These are phyloP conservation scores for Trichonephila clavata DNA, from an alignment of 1,140 invertebrate genomes.

Conservation along the genomic window DNA sequence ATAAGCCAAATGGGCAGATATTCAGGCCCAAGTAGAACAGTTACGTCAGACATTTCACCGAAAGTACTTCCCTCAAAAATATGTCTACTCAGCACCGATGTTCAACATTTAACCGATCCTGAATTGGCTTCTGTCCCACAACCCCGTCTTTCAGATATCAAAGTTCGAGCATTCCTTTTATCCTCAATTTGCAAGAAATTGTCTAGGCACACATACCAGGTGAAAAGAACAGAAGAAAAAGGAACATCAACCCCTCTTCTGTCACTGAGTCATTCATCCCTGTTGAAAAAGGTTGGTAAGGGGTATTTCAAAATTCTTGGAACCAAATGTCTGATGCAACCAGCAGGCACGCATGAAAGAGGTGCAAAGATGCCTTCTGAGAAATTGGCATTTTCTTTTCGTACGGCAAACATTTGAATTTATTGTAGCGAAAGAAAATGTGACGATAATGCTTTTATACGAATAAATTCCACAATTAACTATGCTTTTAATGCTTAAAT, in stretches of 20 bases:
- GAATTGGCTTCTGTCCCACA: constrained; percentile 13
- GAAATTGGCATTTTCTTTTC: too few species aligned
- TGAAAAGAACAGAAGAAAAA: neutral
- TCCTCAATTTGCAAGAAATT: neutral
- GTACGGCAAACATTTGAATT: too few species aligned
- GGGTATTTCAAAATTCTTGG: too few species aligned
- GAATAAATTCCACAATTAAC: too few species aligned
- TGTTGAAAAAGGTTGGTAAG: neutral
- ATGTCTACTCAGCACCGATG: constrained; percentile 64
- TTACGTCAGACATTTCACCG: constrained; percentile 57
- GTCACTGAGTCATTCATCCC: neutral
- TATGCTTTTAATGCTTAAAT: too few species aligned
- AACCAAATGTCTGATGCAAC: too few species aligned
- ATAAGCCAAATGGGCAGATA: constrained; percentile 57
- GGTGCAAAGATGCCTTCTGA: too few species aligned
- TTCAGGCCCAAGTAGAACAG: constrained; percentile 41
- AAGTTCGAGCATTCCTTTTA: neutral
- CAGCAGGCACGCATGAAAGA: too few species aligned
- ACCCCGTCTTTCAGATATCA: constrained; percentile 25
- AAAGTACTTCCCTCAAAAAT: constrained; percentile 53
- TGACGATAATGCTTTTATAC: too few species aligned
- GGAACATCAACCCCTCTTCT: neutral
- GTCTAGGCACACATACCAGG: neutral
- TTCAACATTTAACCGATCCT: constrained; percentile 37
- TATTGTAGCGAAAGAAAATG: too few species aligned